Evolutionary conservation across 1,140 invertebrate genomes (phyloP), one percentile per base, ranked within the genome.

Genomic region (Bombus impatiens): DNA sequence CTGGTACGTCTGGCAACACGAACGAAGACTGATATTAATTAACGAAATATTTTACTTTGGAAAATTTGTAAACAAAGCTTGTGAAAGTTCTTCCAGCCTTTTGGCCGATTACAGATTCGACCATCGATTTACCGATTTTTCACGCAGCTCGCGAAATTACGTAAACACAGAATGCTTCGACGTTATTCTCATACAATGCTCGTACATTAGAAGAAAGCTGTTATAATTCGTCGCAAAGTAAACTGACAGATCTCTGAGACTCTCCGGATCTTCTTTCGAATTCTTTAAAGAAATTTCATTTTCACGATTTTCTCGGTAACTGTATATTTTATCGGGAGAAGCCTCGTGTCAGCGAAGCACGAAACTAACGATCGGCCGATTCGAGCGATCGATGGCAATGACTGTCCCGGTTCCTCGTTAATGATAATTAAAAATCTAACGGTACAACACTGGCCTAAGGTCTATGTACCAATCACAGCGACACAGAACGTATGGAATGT

Each of bases 391-490:
- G 67, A 88, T 59, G 83, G 65, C 82, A 74, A 75, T 83, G 79
- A 85, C 89, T 86, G 85, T 86, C 78, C 35, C 57, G 74, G 62
- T 57, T 81, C 70, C 77, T 67, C 35, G 25, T 53, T 71, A 59
- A 78, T 32, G 6, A 3, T 67, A 53, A 78, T 65, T 74, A 74
- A 42, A 65, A 65, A 57, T 86, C 86, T 91, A 89, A 86, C 71
- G 87, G 53, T 86, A 89, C 76, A 82, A 92, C 87, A 89, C 74
- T 86, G 65, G 53, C 65, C 91, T 92, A 92, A 74, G 75, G 22
- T 85, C 87, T 89, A 87, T 84, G 72, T 89, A 80, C 86, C 83
- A 79, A 92, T 92, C 91, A 92, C 91, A 91, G 89, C 82, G 74
- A 92, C 87, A 92, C 80, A 92, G 83, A 81, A 90, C 76, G 84